Evolutionary conservation across 2,797 vertebrate species (phyloP), one percentile per base, ranked within the genome.

Genomic region (Remorina albescens): DNA sequence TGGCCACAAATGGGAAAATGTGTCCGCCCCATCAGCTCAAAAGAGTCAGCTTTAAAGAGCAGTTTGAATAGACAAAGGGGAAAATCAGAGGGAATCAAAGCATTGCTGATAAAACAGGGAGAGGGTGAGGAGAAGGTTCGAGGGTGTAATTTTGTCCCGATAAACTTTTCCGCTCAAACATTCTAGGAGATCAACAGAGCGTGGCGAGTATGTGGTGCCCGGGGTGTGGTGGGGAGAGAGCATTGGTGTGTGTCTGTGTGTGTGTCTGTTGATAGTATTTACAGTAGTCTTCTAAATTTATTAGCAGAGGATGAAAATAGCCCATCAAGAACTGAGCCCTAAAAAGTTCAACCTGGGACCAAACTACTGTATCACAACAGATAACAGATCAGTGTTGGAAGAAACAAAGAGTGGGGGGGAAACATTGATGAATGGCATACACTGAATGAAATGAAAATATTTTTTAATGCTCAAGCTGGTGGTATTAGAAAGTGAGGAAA

Each of bases 121-220:
- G 69, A 53, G 58, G 56, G 51, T 58, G 71, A 39, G 65, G 42
- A 80, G 60, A 66, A 46, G 58, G 74, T 87, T 89, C 64, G 58
- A 82, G 73, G 80, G 71, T 85, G 79, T 84, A 85, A 89, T 90
- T 86, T 84, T 78, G 80, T 82, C 86, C 71, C 41, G 84, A 90
- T 89, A 89, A 89, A 89, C 85, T 84, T 90, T 92, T 91, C 82
- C 86, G 78, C 78, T 90, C 70, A 55, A 83, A 88, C 83, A 89
- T 92, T 90, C 83, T 91, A 76, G 78, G 67, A 67, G 79, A 78
- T 88, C 85, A 91, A 76, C 86, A 85, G 86, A 84, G 87, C 83
- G 69, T 82, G 72, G 82, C 36, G 69, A 63, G 78, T 79, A 76
- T 84, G 71, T 75, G 78, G 65, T 82, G 83, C 76, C 76, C 58